These are phyloP conservation scores for Sclerodermus sp. DNA, from an alignment of 2,888 invertebrate genomes.

Conservation along the genomic window DNA sequence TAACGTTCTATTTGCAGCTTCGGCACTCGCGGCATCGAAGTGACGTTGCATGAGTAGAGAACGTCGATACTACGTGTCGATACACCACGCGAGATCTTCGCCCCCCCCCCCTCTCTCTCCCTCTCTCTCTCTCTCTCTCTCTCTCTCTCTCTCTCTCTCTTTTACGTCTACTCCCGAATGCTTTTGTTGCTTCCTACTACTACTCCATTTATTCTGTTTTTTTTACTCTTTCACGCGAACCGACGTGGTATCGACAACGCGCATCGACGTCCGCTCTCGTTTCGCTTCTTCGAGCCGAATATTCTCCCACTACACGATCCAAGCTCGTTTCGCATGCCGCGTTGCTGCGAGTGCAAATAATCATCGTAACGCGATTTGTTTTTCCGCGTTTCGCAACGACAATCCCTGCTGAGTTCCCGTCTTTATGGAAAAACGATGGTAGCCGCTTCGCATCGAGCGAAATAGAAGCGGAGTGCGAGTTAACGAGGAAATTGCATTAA, in stretches of 20 bases:
- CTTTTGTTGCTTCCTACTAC: neutral
- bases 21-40: too few species aligned
- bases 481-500: constrained; percentile 28
- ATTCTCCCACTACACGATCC: too few species aligned
- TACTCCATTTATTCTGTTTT: neutral
- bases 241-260: too few species aligned
- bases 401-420: constrained; percentile 10
- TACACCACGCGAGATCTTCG: neutral
- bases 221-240: neutral
- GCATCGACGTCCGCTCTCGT: too few species aligned
- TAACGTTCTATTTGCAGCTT: too few species aligned
- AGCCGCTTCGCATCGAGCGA: constrained; percentile 5
- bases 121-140: constrained; percentile 11
- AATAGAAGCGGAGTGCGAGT: constrained; percentile 9
- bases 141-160: constrained; percentile 7
- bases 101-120: constrained; percentile 4
- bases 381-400: constrained; percentile 8
- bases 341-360: neutral
- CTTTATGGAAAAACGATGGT: constrained; percentile 1
- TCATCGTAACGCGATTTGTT: constrained; percentile 22
- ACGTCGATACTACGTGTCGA: too few species aligned
- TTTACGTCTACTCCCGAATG: neutral
- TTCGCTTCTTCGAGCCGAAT: too few species aligned
- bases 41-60: too few species aligned
- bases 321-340: too few species aligned